These are phyloP conservation scores for Lycaena phlaeas DNA, from an alignment of 2,888 invertebrate species.

Conservation along the genomic window DNA sequence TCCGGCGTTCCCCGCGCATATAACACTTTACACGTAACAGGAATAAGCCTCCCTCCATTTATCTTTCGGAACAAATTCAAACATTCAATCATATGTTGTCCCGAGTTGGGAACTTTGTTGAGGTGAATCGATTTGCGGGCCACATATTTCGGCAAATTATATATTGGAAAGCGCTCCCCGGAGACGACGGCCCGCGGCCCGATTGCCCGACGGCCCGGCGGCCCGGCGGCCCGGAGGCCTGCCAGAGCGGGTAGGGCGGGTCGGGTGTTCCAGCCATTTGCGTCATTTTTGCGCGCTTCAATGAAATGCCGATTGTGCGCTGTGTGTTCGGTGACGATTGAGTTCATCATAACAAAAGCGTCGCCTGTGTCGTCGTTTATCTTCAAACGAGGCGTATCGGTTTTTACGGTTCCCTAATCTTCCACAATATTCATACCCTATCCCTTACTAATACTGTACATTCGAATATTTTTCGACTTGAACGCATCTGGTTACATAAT, in stretches of 20 bases:
- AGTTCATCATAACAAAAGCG: background rate
- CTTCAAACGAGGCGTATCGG: background rate
- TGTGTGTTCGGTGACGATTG: background rate
- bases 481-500: too few relatives aligned
- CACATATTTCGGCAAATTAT: conserved; percentile 3
- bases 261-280: too few relatives aligned
- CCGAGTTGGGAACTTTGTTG: background rate
- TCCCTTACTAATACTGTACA: too few relatives aligned
- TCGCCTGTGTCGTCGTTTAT: background rate
- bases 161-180: background rate
- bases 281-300: background rate
- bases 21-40: conserved; percentile 3
- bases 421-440: too few relatives aligned
- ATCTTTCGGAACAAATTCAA: background rate
- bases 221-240: too few relatives aligned
- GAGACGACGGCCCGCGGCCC: background rate
- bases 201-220: background rate
- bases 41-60: conserved; percentile 1
- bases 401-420: too few relatives aligned
- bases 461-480: too few relatives aligned
- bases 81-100: conserved; percentile 5
- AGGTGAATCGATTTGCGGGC: background rate
- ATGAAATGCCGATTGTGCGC: background rate
- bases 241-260: too few relatives aligned
- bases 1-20: background rate